phyloP scores from a whole-genome alignment of 1,140 invertebrate species.

The Temnothorax curvispinosus region DNA sequence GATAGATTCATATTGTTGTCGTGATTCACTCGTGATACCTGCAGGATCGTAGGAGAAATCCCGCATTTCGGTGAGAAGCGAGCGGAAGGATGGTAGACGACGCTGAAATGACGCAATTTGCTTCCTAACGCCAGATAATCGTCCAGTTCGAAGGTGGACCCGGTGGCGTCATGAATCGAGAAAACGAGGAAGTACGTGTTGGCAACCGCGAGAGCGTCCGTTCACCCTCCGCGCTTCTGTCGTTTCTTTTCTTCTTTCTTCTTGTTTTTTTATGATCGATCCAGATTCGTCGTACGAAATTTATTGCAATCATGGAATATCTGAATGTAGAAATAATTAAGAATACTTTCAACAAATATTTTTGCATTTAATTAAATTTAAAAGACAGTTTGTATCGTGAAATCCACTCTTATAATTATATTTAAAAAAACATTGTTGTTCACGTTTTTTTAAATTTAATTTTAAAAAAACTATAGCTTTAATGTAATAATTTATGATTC shows the following conservation, averaged over 20 bases:
- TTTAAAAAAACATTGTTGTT: background rate
- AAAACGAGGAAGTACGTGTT: slow-evolving; percentile 82
- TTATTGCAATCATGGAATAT: background rate
- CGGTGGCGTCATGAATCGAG: slow-evolving; percentile 79
- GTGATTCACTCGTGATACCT: too few species aligned
- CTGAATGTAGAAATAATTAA: background rate
- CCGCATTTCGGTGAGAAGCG: slow-evolving; percentile 27
- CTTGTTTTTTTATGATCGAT: background rate
- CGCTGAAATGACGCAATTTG: slow-evolving; percentile 20
- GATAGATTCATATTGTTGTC: background rate
- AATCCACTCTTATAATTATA: too few species aligned
- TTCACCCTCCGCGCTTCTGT: background rate
- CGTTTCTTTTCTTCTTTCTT: background rate
- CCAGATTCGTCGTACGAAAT: background rate
- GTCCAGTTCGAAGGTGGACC: background rate
- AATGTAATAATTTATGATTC: background rate
- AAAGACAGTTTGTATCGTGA: too few species aligned
- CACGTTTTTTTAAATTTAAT: background rate
- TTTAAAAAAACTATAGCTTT: too few species aligned
- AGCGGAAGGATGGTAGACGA: background rate
- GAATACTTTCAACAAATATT: background rate
- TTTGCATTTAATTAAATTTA: background rate
- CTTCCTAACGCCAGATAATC: slow-evolving; percentile 45
- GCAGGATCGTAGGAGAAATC: background rate
- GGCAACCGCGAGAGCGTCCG: background rate